phyloP scores from a whole-genome alignment of 1,140 invertebrate genomes.

The Riptortus pedestris region DNA sequence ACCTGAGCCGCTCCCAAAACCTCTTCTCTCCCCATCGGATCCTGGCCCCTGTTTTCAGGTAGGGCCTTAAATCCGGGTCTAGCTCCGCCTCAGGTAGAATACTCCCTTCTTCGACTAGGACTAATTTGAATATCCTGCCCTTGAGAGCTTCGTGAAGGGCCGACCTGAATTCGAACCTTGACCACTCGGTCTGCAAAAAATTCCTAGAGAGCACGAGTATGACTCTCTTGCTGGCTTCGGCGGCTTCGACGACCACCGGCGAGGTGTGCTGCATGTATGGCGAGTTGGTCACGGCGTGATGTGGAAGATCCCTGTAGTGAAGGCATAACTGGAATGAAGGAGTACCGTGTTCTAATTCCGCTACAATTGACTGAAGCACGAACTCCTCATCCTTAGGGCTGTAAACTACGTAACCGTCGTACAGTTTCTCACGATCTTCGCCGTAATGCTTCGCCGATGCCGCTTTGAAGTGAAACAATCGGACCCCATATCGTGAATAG shows the following conservation, averaged over 20 bases:
- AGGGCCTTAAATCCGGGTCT: constrained; percentile 76
- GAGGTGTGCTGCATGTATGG: constrained; percentile 57
- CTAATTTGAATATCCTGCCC: constrained; percentile 68
- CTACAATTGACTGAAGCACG: constrained; percentile 68
- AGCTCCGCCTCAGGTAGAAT: constrained; percentile 65
- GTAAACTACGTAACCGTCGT: constrained; percentile 87
- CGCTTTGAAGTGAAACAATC: constrained; percentile 51
- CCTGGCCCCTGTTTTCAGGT: constrained; percentile 70
- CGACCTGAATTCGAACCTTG: constrained; percentile 68
- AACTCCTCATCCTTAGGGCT: constrained; percentile 86
- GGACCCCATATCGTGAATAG: constrained; percentile 73
- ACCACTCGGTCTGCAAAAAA: constrained; percentile 78
- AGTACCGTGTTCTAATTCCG: constrained; percentile 68
- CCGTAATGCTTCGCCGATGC: constrained; percentile 41
- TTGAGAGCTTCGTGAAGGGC: constrained; percentile 77
- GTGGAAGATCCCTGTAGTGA: constrained; percentile 69
- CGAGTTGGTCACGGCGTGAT: constrained; percentile 42
- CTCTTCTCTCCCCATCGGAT: constrained; percentile 79
- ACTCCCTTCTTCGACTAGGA: constrained; percentile 74
- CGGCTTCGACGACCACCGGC: constrained; percentile 70
- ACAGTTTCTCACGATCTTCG: constrained; percentile 72
- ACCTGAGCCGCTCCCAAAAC: constrained; percentile 84
- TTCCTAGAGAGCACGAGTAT: constrained; percentile 70
- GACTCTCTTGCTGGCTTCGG: constrained; percentile 69
- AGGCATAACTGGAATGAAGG: constrained; percentile 71